Percentiles rank a stretch among this genome's conserved stretches.
phyloP scores from a whole-genome alignment of 2,888 invertebrate species.

The Cantharis rufa region DNA sequence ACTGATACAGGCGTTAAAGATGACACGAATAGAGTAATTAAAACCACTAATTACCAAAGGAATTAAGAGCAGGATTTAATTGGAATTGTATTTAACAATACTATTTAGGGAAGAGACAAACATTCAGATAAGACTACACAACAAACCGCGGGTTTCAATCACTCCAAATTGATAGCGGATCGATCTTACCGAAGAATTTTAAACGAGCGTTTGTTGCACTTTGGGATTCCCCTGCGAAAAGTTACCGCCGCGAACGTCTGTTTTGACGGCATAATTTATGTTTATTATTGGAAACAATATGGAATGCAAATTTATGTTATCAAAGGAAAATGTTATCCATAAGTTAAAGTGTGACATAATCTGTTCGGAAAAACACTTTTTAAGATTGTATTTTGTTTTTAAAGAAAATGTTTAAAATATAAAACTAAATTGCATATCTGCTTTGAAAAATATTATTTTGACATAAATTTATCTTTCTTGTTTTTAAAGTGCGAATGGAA shows the following conservation, averaged over 20 bases:
- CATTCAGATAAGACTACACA: background rate
- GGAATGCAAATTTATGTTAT: background rate
- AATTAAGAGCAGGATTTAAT: background rate
- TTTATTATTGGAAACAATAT: background rate
- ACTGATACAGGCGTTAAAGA: background rate
- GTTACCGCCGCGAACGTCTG: background rate
- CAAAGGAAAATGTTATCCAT: background rate
- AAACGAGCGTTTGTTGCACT: background rate
- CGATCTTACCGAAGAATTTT: background rate
- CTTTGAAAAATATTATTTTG: constrained; percentile 4
- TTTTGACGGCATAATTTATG: background rate
- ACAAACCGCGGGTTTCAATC: background rate
- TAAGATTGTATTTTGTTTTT: background rate
- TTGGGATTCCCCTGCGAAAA: background rate
- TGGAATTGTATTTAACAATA: background rate
- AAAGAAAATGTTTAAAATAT: background rate
- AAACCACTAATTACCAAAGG: background rate
- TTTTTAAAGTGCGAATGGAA: background rate
- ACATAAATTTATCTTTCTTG: constrained; percentile 2
- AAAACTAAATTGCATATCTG: background rate
- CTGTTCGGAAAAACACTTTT: background rate
- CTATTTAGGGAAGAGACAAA: background rate
- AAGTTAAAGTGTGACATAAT: background rate
- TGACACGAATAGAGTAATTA: background rate
- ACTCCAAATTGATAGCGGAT: background rate